Evolutionary conservation across 1,140 invertebrate genomes (phyloP).

Genomic region (Bombus waltoni): DNA sequence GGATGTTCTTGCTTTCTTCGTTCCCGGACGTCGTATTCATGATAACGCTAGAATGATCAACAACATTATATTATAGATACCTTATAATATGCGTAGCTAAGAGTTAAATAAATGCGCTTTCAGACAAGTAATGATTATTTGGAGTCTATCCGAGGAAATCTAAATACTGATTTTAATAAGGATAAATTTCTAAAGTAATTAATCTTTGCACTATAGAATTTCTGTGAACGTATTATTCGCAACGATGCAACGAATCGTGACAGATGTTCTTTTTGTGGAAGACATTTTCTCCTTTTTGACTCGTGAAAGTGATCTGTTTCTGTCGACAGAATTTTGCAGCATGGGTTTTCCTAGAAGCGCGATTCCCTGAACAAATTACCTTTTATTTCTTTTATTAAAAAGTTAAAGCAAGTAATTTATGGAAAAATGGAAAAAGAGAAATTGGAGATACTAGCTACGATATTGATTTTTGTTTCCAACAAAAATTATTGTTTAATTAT

Average conservation of each 20-base stretch:
- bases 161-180: not conserved
- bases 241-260: not conserved
- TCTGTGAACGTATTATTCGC: not conserved
- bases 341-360: too few species aligned
- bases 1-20: slow-evolving; percentile 20
- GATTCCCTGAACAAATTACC: too few species aligned
- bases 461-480: too few species aligned
- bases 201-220: not conserved
- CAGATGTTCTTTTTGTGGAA: not conserved
- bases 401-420: too few species aligned
- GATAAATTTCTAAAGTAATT: not conserved
- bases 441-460: too few species aligned
- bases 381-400: too few species aligned
- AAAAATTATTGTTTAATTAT: too few species aligned
- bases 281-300: not conserved
- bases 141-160: not conserved
- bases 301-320: not conserved
- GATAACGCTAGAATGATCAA: not conserved
- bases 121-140: not conserved
- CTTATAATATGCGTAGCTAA: not conserved
- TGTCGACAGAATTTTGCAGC: not conserved
- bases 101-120: not conserved
- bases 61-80: not conserved
- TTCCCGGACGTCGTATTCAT: not conserved
- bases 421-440: too few species aligned